Conservation (phyloP, 2,113 vertebrate species). For the Danio rerio region DNA sequence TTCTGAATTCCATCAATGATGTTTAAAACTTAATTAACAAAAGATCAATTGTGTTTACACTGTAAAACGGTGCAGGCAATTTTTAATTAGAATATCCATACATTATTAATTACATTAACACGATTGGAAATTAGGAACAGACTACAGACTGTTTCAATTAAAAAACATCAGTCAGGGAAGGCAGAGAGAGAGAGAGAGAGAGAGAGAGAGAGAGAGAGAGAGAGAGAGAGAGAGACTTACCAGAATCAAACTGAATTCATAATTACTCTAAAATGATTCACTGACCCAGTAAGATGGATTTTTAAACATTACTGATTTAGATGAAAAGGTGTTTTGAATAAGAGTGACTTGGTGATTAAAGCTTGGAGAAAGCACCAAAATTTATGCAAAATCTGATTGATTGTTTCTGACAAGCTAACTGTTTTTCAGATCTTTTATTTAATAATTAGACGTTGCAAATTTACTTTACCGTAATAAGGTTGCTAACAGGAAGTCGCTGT, state of each 20-base stretch:
- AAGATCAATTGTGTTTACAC: constrained; percentile 83
- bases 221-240: constrained; percentile 48
- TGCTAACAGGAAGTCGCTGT: not conserved
- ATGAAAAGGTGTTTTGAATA: constrained; percentile 52
- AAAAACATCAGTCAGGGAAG: constrained; percentile 55
- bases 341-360: constrained; percentile 26
- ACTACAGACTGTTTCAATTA: constrained; percentile 75
- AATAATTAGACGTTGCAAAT: not conserved
- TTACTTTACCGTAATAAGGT: not conserved
- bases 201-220: constrained; percentile 43
- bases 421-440: constrained; percentile 22
- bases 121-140: constrained; percentile 77
- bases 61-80: constrained; percentile 72
- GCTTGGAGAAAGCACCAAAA: constrained; percentile 5
- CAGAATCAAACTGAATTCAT: constrained; percentile 58
- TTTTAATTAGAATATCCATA: constrained; percentile 82
- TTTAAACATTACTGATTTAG: constrained; percentile 48
- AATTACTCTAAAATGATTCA: constrained; percentile 55
- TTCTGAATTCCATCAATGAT: constrained; percentile 70
- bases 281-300: constrained; percentile 34
- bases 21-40: constrained; percentile 80
- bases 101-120: constrained; percentile 81
- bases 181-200: constrained; percentile 48
- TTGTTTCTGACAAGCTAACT: constrained; percentile 32
- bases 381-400: constrained; percentile 23